Conservation (phyloP, 2,113 vertebrate genomes). For the Vimba vimba region DNA sequence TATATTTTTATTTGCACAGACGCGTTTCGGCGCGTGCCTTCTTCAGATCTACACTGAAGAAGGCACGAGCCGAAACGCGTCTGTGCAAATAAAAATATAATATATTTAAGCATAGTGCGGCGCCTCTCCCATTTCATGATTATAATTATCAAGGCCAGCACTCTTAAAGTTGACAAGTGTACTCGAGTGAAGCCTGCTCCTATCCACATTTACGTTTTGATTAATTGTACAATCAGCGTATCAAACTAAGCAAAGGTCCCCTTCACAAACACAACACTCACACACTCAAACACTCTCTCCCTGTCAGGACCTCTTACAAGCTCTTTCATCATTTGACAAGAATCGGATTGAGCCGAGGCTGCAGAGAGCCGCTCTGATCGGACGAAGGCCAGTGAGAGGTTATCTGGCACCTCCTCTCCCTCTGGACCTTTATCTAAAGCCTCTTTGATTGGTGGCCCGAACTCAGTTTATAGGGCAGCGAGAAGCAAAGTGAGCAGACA, state of each 20-base stretch:
- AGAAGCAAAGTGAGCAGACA: neutral
- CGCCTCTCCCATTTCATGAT: too few relatives aligned
- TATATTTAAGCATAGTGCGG: too few relatives aligned
- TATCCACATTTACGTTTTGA: too few relatives aligned
- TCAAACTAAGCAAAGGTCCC: neutral
- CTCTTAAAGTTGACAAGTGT: too few relatives aligned
- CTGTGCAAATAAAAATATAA: too few relatives aligned
- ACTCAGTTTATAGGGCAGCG: slow-evolving; percentile 24
- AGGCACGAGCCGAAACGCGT: too few relatives aligned
- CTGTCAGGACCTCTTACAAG: slow-evolving; percentile 55
- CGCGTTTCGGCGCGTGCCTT: too few relatives aligned
- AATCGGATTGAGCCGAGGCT: slow-evolving; percentile 54
- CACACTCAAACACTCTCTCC: slow-evolving; percentile 7
- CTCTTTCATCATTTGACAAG: slow-evolving; percentile 65
- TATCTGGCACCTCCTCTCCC: slow-evolving; percentile 20
- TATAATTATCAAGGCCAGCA: too few relatives aligned
- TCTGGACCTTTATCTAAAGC: slow-evolving; percentile 50
- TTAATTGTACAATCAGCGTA: neutral
- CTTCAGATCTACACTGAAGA: too few relatives aligned
- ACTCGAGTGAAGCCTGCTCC: too few relatives aligned
- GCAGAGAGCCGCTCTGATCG: slow-evolving; percentile 20
- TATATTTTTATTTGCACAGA: too few relatives aligned
- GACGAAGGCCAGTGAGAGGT: slow-evolving; percentile 12
- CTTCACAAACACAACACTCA: neutral
- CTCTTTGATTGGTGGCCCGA: slow-evolving; percentile 31